A percentile compares a stretch with the other conserved stretches of the same genome.
phyloP scores from a whole-genome alignment of 1,140 invertebrate species.

The Calephelis nemesis region DNA sequence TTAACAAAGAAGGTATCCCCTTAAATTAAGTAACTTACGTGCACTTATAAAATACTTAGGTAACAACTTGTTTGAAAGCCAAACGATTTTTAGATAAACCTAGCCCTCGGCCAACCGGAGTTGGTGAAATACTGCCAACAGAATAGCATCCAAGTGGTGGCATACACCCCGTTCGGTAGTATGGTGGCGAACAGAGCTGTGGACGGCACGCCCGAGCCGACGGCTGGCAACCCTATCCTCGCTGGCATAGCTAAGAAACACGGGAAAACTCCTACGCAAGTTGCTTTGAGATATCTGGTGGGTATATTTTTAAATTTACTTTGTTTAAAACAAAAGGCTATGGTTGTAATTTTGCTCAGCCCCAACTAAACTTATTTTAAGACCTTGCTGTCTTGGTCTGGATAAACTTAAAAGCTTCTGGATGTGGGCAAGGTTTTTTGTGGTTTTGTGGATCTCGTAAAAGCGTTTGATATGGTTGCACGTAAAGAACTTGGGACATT shows the following conservation, averaged over 20 bases:
- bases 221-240: constrained; percentile 83
- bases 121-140: constrained; percentile 86
- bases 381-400: too few species aligned
- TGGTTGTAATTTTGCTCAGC: too few species aligned
- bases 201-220: constrained; percentile 80
- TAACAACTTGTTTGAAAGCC: constrained; percentile 3
- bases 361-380: too few species aligned
- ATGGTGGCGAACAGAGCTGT: constrained; percentile 80
- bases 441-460: too few species aligned
- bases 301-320: constrained; percentile 30
- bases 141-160: constrained; percentile 85
- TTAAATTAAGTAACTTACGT: too few species aligned
- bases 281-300: constrained; percentile 83
- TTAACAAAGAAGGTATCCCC: too few species aligned
- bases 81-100: constrained; percentile 70
- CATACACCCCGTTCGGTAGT: constrained; percentile 89
- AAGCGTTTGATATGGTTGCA: too few species aligned
- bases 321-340: too few species aligned
- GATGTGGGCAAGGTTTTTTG: too few species aligned
- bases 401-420: too few species aligned
- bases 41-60: too few species aligned
- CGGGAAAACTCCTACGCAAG: constrained; percentile 85
- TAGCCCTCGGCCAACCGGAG: constrained; percentile 86
- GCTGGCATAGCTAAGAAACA: constrained; percentile 83
- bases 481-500: too few species aligned